Evolutionary conservation across 2,113 vertebrate species (phyloP).

Genomic region (Raja brachyura): DNA sequence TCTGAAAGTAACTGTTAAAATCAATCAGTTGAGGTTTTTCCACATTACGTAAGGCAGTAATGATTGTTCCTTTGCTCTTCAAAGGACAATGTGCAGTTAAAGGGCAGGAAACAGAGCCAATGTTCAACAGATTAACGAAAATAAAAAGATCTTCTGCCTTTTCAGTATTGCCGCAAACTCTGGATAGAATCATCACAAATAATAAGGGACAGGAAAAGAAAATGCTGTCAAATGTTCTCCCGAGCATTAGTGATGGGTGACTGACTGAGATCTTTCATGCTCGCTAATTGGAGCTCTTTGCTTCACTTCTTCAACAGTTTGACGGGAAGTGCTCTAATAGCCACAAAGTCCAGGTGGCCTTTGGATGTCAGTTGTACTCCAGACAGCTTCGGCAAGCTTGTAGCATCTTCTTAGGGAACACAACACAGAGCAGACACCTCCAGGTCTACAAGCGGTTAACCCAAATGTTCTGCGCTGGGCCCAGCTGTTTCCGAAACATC

Average conservation of each 20-base stretch:
- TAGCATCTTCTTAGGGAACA: constrained; percentile 66
- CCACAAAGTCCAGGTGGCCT: constrained; percentile 67
- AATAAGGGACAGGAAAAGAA: constrained; percentile 66
- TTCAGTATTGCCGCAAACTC: not conserved
- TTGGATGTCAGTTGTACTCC: constrained; percentile 56
- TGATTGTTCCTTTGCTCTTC: not conserved
- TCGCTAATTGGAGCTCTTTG: constrained; percentile 72
- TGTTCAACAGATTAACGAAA: constrained; percentile 72
- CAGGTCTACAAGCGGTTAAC: constrained; percentile 51
- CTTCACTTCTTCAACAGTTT: constrained; percentile 57
- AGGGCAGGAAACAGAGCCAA: constrained; percentile 69
- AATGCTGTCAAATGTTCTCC: constrained; percentile 66
- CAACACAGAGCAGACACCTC: constrained; percentile 69
- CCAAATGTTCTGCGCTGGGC: constrained; percentile 48
- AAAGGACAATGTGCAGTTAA: constrained; percentile 32
- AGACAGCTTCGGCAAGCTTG: constrained; percentile 61
- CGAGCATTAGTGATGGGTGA: constrained; percentile 72
- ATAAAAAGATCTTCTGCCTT: constrained; percentile 44
- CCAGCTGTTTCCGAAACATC: not conserved
- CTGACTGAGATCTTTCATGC: constrained; percentile 63
- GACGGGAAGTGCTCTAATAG: constrained; percentile 64
- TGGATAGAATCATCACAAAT: constrained; percentile 52
- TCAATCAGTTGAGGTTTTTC: not conserved
- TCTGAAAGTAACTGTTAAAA: not conserved
- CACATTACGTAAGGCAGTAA: not conserved